These are phyloP conservation scores for Hemibagrus wyckioides DNA, from an alignment of 2,113 vertebrate genomes.

Conservation along the genomic window DNA sequence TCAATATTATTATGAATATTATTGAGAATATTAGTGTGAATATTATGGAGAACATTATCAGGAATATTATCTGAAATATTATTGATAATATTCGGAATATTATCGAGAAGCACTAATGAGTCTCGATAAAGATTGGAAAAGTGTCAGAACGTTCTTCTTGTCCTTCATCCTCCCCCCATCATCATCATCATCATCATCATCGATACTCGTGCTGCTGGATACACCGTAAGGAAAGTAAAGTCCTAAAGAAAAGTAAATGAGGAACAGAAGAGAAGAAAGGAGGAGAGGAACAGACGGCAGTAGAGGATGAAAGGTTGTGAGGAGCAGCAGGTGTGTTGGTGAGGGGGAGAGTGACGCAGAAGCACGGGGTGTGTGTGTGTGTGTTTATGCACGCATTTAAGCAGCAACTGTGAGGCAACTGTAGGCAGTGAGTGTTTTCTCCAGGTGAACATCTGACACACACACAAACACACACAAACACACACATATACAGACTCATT, in stretches of 20 bases:
- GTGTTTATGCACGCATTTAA: constrained; percentile 57
- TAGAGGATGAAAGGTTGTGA: constrained; percentile 75
- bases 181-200: constrained; percentile 63
- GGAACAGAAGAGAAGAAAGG: constrained; percentile 55
- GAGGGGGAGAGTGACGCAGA: constrained; percentile 1
- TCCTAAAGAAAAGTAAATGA: constrained; percentile 47
- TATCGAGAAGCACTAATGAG: background rate
- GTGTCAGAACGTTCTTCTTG: background rate
- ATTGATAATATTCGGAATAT: no score
- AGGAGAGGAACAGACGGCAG: constrained; percentile 76
- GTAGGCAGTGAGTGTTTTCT: constrained; percentile 65
- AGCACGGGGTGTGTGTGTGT: constrained; percentile 44
- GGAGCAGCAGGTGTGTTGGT: constrained; percentile 30
- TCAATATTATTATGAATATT: no score
- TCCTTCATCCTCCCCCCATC: no score
- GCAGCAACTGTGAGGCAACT: constrained; percentile 78
- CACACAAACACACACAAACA: constrained; percentile 28
- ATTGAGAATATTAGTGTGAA: no score
- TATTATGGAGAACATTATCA: no score
- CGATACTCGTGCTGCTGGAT: constrained; percentile 61
- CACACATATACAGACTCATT: background rate
- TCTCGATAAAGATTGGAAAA: background rate
- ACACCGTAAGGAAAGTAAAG: constrained; percentile 62
- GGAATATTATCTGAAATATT: no score
- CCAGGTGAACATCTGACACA: background rate